Base-by-base conservation (phyloP, 2,113 vertebrate genomes). In the Drymodes brunneopygia region DNA sequence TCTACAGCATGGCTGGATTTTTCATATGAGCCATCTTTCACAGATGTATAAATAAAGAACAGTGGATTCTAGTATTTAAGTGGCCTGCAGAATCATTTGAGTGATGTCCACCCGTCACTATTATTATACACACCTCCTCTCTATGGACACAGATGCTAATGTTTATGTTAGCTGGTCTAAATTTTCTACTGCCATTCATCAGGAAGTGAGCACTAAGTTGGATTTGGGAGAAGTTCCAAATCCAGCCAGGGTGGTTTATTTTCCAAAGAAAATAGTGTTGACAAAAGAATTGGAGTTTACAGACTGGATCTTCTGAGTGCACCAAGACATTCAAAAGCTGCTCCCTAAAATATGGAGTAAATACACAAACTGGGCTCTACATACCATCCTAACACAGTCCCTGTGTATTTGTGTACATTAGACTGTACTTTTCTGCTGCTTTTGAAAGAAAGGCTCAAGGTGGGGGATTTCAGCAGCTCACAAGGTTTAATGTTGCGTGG, bases 401-500 rank as follows among this genome's bases (percentile, higher is more conserved):
- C 50, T 86, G 24, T 83, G 67, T 69, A 57, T 93, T 82, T 89
- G 53, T 86, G 60, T 88, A 60, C 48, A 61, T 86, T 81, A 94
- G 50, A 66, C 87, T 42, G 53, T 83, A 28, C 40, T 78, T 73
- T 96, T 86, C 71, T 91, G 45, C 47, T 81, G 54, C 50, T 91
- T 97, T 96, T 97, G 65, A 74, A 95, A 97, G 7, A 97, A 91
- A 16, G 15, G 11, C 75, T 89, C 7, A 17, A 58, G 82, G 65
- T 95, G 93, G 94, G 75, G 75, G 64, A 91, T 96, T 97, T 96
- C 84, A 96, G 89, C 77, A 88, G 78, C 94, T 97, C 86, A 48
- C 45, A 67, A 97, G 73, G 78, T 86, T 95, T 98, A 97, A 95
- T 95, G 93, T 94, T 95, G 87, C 90, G 60, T 96, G 74, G 87